Percentiles rank a stretch among this genome's conserved stretches.
These are phyloP conservation scores for Phenganax marumi DNA, from an alignment of 92 coral and sea anemone genomes.

Conservation along the genomic window DNA sequence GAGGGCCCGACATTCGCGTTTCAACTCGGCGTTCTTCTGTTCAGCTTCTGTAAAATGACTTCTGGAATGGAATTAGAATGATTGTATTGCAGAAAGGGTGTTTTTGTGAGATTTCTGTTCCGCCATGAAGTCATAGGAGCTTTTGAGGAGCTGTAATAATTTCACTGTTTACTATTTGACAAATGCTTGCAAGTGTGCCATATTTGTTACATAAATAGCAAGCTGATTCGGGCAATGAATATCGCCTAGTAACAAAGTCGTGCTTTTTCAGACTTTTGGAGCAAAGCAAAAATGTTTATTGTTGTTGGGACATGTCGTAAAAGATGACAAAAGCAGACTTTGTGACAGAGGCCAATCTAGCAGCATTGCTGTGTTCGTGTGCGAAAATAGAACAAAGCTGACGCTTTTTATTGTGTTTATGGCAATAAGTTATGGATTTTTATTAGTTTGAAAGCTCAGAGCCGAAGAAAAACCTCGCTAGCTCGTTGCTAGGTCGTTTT, in stretches of 20 bases:
- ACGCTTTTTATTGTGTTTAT: slow-evolving; percentile 12
- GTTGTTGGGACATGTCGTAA: not conserved
- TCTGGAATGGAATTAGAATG: slow-evolving; percentile 1
- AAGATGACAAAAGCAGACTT: slow-evolving; percentile 11
- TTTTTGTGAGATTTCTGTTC: slow-evolving; percentile 10
- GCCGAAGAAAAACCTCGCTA: not conserved
- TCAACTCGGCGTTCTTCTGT: slow-evolving; percentile 10
- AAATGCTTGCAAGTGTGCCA: slow-evolving; percentile 40
- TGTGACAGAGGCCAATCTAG: slow-evolving; percentile 7
- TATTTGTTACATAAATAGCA: slow-evolving; percentile 28
- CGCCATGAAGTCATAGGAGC: not conserved
- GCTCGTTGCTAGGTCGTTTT: slow-evolving; percentile 12
- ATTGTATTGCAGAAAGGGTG: not conserved
- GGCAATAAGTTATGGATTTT: slow-evolving; percentile 16
- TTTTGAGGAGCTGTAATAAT: not conserved
- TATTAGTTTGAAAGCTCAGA: not conserved
- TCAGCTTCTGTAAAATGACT: not conserved
- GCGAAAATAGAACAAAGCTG: slow-evolving; percentile 16
- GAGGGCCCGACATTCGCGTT: slow-evolving; percentile 30
- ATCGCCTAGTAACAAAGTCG: slow-evolving; percentile 2
- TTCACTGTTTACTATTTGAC: slow-evolving; percentile 43
- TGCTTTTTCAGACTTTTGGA: not conserved
- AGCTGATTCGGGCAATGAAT: not conserved
- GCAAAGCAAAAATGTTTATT: not conserved
- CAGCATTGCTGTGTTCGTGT: slow-evolving; percentile 6